These are phyloP conservation scores for Amphipoea lucens DNA, from an alignment of 2,888 invertebrate species.

Conservation along the genomic window DNA sequence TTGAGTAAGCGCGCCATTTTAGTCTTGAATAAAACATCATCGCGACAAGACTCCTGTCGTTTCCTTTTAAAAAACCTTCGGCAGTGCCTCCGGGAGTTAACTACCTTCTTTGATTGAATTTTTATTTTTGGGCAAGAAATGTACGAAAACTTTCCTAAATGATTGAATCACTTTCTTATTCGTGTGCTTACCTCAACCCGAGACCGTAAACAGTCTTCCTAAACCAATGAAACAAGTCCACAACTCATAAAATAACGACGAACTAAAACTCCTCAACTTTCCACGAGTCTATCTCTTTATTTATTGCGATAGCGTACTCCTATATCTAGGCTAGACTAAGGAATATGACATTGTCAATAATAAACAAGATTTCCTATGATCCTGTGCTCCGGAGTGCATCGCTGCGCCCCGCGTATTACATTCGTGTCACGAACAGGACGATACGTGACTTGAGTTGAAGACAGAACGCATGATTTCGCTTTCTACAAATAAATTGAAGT, in stretches of 20 bases:
- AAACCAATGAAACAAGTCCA: not conserved
- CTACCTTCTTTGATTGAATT: not conserved
- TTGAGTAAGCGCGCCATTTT: no score
- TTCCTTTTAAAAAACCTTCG: no score
- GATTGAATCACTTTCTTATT: not conserved
- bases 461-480: slow-evolving; percentile 24
- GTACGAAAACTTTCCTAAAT: not conserved
- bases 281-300: not conserved
- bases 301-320: slow-evolving; percentile 15
- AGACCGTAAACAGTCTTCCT: not conserved
- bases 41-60: no score
- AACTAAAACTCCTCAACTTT: not conserved
- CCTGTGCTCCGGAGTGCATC: slow-evolving; percentile 28
- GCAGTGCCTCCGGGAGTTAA: no score
- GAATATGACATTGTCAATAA: slow-evolving; percentile 43
- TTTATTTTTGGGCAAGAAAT: not conserved
- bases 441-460: slow-evolving; percentile 34
- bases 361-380: slow-evolving; percentile 44
- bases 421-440: slow-evolving; percentile 32
- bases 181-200: not conserved
- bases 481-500: slow-evolving; percentile 27
- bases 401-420: slow-evolving; percentile 19
- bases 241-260: not conserved
- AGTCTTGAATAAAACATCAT: no score
- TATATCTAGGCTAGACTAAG: slow-evolving; percentile 26